phyloP scores from a whole-genome alignment of 1,140 invertebrate genomes.

The Panulirus ornatus region DNA sequence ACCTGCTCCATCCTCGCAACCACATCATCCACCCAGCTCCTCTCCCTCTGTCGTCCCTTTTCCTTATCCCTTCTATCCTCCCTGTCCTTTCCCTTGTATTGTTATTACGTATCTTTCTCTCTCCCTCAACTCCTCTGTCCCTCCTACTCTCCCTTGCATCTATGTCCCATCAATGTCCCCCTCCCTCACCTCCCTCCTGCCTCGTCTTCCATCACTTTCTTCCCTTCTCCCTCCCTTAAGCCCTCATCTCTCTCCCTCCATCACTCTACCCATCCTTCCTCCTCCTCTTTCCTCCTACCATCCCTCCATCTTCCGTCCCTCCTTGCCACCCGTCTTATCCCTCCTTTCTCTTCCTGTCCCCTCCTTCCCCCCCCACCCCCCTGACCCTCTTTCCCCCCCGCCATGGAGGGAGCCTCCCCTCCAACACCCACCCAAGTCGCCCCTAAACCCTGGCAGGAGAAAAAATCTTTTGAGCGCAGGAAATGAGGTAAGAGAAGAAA shows the following conservation, averaged over 20 bases:
- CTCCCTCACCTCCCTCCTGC: constrained; percentile 57
- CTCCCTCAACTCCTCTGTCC: neutral
- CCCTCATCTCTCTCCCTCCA: neutral
- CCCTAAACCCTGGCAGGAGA: constrained; percentile 10
- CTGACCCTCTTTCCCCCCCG: neutral
- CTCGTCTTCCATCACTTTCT: constrained; percentile 24
- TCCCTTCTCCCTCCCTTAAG: neutral
- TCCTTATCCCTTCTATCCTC: neutral
- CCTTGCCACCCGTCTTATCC: neutral
- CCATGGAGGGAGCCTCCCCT: too few relatives aligned
- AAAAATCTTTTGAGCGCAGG: constrained; percentile 66
- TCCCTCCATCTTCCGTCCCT: neutral
- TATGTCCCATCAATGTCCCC: too few relatives aligned
- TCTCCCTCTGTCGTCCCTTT: neutral
- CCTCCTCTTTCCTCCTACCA: neutral
- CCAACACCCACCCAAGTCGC: neutral
- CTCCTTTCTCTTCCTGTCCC: neutral
- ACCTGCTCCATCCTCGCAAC: neutral
- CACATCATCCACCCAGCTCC: neutral
- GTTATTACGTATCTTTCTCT: too few relatives aligned
- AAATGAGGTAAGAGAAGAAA: constrained; percentile 68
- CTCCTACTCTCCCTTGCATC: constrained; percentile 51
- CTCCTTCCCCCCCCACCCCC: neutral
- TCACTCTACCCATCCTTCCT: neutral
- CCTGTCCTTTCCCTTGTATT: too few relatives aligned